Evolutionary conservation across 2,888 invertebrate species (phyloP).

Genomic region (Dasypolia templi): DNA sequence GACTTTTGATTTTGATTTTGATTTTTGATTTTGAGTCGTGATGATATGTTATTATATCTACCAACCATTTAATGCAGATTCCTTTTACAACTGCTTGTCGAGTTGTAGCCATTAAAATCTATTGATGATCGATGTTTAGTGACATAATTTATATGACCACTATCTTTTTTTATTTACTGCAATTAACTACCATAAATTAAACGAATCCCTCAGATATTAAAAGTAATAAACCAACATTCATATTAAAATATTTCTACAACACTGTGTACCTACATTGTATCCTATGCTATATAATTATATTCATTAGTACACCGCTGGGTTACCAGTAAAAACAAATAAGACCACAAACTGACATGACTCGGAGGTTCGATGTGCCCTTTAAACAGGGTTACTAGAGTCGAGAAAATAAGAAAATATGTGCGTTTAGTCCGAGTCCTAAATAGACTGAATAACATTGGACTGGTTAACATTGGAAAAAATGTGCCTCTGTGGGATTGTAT

Average conservation of each 20-base stretch:
- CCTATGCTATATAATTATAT: slow-evolving; percentile 41
- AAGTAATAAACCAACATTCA: slow-evolving; percentile 26
- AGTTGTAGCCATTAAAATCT: slow-evolving; percentile 32
- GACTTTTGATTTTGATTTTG: too few species aligned
- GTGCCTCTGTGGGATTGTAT: neutral
- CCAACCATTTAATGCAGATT: slow-evolving; percentile 42
- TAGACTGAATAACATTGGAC: slow-evolving; percentile 39
- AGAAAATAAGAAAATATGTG: slow-evolving; percentile 53
- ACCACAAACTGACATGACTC: slow-evolving; percentile 68
- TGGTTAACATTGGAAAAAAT: slow-evolving; percentile 34
- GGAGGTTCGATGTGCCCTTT: slow-evolving; percentile 61
- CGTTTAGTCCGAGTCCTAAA: slow-evolving; percentile 30
- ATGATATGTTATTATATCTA: neutral
- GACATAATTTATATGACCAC: slow-evolving; percentile 36
- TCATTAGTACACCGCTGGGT: slow-evolving; percentile 53
- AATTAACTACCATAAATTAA: slow-evolving; percentile 48
- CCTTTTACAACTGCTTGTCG: slow-evolving; percentile 29
- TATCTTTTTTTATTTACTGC: slow-evolving; percentile 31
- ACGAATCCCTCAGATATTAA: slow-evolving; percentile 17
- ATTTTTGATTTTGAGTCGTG: too few species aligned
- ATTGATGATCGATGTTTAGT: slow-evolving; percentile 44
- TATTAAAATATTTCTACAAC: slow-evolving; percentile 23
- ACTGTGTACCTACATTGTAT: slow-evolving; percentile 29
- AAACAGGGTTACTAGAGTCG: slow-evolving; percentile 60
- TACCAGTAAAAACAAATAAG: slow-evolving; percentile 67